Percentiles rank a stretch among this genome's conserved stretches.
phyloP scores from a whole-genome alignment of 2,113 vertebrate genomes.

The Macquaria ambigua region DNA sequence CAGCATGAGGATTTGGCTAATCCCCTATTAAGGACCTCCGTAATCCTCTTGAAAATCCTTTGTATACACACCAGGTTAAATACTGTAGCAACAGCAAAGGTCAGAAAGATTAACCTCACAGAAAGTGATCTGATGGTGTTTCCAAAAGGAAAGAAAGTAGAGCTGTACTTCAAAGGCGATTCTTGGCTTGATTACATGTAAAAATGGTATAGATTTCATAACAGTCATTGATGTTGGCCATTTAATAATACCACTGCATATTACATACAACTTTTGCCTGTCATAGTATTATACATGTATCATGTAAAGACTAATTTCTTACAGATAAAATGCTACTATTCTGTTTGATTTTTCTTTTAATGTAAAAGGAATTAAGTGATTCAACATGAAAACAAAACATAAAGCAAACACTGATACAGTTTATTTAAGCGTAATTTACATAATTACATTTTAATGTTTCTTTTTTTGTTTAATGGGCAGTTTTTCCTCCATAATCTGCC shows the following conservation, averaged over 20 bases:
- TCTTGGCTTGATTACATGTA: background rate
- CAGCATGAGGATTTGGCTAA: slow-evolving; percentile 79
- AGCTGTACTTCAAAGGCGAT: background rate
- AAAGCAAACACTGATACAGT: slow-evolving; percentile 24
- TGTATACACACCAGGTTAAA: slow-evolving; percentile 79
- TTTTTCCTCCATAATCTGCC: slow-evolving; percentile 44
- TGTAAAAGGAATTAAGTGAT: slow-evolving; percentile 7
- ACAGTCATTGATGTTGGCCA: background rate
- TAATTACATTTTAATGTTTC: slow-evolving; percentile 54
- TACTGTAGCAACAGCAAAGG: slow-evolving; percentile 75
- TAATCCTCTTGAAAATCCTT: slow-evolving; percentile 81
- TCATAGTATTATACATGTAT: background rate
- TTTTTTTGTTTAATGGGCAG: slow-evolving; percentile 26
- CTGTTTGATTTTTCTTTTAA: slow-evolving; percentile 7
- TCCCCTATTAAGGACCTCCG: slow-evolving; percentile 69
- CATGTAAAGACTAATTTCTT: slow-evolving; percentile 1
- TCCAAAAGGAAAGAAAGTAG: slow-evolving; percentile 8
- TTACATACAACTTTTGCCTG: background rate
- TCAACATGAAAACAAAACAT: slow-evolving; percentile 31
- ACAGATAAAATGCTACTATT: background rate
- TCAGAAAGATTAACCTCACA: slow-evolving; percentile 76
- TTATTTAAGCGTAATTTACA: slow-evolving; percentile 46
- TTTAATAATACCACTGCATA: background rate
- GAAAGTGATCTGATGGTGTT: slow-evolving; percentile 65
- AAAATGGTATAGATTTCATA: background rate